Evolutionary conservation across 2,888 invertebrate genomes (phyloP).

Genomic region (Odontomyia ornata): DNA sequence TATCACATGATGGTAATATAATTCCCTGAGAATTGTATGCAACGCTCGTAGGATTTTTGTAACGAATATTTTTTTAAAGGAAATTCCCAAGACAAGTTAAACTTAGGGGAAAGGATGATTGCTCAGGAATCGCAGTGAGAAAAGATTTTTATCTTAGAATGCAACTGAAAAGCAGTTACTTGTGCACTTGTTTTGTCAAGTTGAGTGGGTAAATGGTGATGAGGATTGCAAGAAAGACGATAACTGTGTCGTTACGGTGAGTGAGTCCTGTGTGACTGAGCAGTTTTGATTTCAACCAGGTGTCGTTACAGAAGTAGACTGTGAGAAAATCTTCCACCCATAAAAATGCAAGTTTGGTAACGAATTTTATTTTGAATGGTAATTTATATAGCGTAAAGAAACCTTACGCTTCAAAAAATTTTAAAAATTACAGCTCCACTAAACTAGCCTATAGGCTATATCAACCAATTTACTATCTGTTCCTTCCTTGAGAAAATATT

Average conservation of each 20-base stretch:
- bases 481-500: background rate
- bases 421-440: too few species aligned
- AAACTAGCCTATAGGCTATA: too few species aligned
- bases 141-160: slow-evolving; percentile 31
- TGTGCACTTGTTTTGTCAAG: background rate
- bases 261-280: slow-evolving; percentile 34
- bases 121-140: background rate
- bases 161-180: background rate
- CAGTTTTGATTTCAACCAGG: slow-evolving; percentile 39
- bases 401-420: too few species aligned
- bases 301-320: background rate
- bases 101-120: slow-evolving; percentile 6
- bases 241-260: slow-evolving; percentile 21
- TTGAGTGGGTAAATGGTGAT: background rate
- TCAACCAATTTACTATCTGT: too few species aligned
- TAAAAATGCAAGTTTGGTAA: too few species aligned
- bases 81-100: background rate
- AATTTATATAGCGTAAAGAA: too few species aligned
- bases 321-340: background rate
- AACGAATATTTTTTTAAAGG: background rate
- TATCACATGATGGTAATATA: background rate
- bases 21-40: background rate
- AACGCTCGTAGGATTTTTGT: background rate
- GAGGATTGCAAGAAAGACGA: background rate
- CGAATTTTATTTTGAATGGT: too few species aligned